Evolutionary conservation across 1,140 invertebrate species (phyloP).

Genomic region (Achroia grisella): DNA sequence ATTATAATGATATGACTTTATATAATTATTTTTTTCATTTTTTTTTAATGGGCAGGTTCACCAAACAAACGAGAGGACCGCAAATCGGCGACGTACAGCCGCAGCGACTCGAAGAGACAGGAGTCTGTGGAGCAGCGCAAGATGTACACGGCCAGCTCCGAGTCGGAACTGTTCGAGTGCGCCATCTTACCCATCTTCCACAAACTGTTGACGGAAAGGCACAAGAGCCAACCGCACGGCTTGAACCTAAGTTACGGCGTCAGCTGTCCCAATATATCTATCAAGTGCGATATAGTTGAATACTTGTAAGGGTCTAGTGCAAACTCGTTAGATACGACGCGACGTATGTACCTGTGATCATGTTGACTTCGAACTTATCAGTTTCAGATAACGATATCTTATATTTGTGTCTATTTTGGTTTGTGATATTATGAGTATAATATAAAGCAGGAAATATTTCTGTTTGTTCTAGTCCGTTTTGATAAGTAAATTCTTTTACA

Average conservation of each 20-base stretch:
- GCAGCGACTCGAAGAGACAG: conserved; percentile 55
- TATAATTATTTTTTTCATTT: neutral
- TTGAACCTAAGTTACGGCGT: conserved; percentile 84
- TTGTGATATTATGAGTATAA: too few species aligned
- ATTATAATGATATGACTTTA: too few species aligned
- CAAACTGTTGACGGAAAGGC: conserved; percentile 88
- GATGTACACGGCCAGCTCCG: conserved; percentile 87
- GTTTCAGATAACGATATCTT: too few species aligned
- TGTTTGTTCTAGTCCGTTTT: too few species aligned
- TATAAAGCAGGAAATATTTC: too few species aligned
- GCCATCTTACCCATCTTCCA: conserved; percentile 94
- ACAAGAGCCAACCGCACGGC: conserved; percentile 77
- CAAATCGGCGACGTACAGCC: conserved; percentile 50
- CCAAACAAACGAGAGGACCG: conserved; percentile 53
- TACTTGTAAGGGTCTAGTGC: conserved; percentile 80
- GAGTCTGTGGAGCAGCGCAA: conserved; percentile 63
- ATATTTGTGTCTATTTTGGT: too few species aligned
- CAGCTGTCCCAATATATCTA: conserved; percentile 94
- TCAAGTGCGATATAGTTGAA: conserved; percentile 96
- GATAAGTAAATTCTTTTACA: too few species aligned
- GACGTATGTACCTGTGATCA: too few species aligned
- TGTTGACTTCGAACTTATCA: too few species aligned
- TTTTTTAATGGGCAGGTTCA: conserved; percentile 32
- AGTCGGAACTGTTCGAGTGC: conserved; percentile 84
- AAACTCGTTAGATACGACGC: too few species aligned